Conservation (phyloP, 2,797 vertebrate genomes). For the Acipenser ruthenus region DNA sequence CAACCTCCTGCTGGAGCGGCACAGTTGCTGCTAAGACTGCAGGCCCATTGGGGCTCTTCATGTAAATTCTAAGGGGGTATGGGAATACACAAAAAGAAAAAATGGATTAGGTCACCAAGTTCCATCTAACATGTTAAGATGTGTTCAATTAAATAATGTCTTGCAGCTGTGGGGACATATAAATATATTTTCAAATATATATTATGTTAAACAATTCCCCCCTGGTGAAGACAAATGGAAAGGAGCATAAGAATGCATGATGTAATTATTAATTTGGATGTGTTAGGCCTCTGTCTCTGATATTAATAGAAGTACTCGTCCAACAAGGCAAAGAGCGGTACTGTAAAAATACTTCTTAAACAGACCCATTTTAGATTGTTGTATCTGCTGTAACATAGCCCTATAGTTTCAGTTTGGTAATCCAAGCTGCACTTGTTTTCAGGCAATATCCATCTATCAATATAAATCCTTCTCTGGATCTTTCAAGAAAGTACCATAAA, state of each 20-base stretch:
- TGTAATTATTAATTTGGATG: too few relatives aligned
- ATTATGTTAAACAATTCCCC: neutral
- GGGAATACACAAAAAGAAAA: slow-evolving; percentile 23
- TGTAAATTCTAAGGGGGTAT: neutral
- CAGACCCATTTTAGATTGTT: too few relatives aligned
- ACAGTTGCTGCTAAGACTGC: too few relatives aligned
- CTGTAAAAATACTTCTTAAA: neutral
- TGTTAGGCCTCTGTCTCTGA: too few relatives aligned
- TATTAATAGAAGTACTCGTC: too few relatives aligned
- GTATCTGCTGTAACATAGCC: too few relatives aligned
- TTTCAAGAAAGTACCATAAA: too few relatives aligned
- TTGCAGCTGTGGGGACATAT: slow-evolving; percentile 24
- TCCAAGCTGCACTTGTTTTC: too few relatives aligned
- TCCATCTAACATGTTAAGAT: slow-evolving; percentile 38
- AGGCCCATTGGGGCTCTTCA: neutral
- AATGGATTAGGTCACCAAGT: slow-evolving; percentile 35
- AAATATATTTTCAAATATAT: neutral
- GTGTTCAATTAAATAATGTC: slow-evolving; percentile 47
- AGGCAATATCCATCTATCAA: too few relatives aligned
- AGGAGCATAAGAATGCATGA: neutral
- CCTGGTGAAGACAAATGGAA: neutral
- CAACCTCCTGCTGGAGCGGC: too few relatives aligned
- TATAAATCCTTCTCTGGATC: too few relatives aligned
- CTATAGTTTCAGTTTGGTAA: too few relatives aligned
- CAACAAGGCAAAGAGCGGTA: neutral